Evolutionary conservation across 2,888 invertebrate species (phyloP), one percentile per base, ranked within the genome.

Genomic region (Morpho deidamia): DNA sequence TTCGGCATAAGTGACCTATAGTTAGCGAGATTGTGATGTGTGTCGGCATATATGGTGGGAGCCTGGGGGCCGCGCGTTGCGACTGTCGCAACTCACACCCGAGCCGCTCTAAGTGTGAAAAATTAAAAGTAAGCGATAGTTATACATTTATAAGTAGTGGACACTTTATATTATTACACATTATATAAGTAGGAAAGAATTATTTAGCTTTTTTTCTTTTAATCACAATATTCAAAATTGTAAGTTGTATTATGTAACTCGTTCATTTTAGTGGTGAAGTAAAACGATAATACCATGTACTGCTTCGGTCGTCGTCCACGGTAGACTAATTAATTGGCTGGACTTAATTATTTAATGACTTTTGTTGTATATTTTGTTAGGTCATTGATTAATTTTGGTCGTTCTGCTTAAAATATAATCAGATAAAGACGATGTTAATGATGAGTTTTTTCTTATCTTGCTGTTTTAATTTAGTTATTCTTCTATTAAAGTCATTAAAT

Each of bases 311-410:
- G 71, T 74, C 71, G 81, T 77, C 76, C 79, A 72, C 76, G 71
- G 71, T 79, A 77, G 72, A 82, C 79, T 81, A 80, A 81, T 78
- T 72, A 72, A 80, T 78, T 77, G 78, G 82, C 81, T 81, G 81
- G 85, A 86, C 88, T 82, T 76, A 81, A 88, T 89, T 88, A 87
- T 87, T 87, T 85, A 81, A 89, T 89, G 89, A 88, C 89, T 88
- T 88, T 89, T 89, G 89, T 89, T 89, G 89, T 89, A 89, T 89
- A 89, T 89, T 88, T 89, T 89, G 89, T 89, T 89, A 87, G 88
- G 89, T 89, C 89, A 88, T 89, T 89, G 83, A 86, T 88, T 89
- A 88, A 88, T 89, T 88, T 85, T 83, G 79, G 82, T 87, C 86
- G 73, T 81, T 78, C 81, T 76, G 83, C 83, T 89, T 78, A 70